phyloP scores from a whole-genome alignment of 2,888 invertebrate species.

The Barypeithes pellucidus region DNA sequence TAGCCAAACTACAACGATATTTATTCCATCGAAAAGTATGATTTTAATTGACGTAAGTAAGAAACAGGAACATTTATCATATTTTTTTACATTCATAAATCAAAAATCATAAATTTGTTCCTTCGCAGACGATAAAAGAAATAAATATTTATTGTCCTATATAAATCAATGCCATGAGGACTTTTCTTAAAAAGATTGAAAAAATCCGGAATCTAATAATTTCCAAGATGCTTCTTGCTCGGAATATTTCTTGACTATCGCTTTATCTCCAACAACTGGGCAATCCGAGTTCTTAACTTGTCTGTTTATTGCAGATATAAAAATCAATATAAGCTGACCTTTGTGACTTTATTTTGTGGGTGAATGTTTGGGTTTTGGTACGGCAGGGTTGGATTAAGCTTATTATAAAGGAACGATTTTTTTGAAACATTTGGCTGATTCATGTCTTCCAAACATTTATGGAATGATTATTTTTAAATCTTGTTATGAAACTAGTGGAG shows the following conservation, averaged over 20 bases:
- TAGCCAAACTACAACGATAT: too few species aligned
- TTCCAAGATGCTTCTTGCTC: slow-evolving; percentile 6
- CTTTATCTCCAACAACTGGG: slow-evolving; percentile 9
- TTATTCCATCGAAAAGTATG: too few species aligned
- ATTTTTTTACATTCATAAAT: too few species aligned
- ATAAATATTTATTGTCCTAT: neutral
- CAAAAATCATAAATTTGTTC: neutral
- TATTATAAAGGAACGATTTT: too few species aligned
- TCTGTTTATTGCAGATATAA: slow-evolving; percentile 30
- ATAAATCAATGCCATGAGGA: neutral
- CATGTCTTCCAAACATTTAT: too few species aligned
- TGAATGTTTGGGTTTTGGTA: neutral
- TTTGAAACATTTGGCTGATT: too few species aligned
- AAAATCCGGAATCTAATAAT: slow-evolving; percentile 12
- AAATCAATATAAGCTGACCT: slow-evolving; percentile 25
- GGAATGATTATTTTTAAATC: too few species aligned
- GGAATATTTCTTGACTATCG: slow-evolving; percentile 7
- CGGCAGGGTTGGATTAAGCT: too few species aligned
- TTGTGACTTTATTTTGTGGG: slow-evolving; percentile 1
- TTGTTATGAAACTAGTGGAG: too few species aligned
- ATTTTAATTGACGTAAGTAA: too few species aligned
- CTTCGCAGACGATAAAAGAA: neutral
- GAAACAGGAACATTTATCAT: too few species aligned
- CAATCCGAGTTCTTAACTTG: neutral
- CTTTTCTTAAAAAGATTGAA: slow-evolving; percentile 10